Percentiles rank a stretch among this genome's conserved stretches.
Evolutionary conservation across 2,888 invertebrate species (phyloP).

Genomic region (Lasioglossum figueresi): DNA sequence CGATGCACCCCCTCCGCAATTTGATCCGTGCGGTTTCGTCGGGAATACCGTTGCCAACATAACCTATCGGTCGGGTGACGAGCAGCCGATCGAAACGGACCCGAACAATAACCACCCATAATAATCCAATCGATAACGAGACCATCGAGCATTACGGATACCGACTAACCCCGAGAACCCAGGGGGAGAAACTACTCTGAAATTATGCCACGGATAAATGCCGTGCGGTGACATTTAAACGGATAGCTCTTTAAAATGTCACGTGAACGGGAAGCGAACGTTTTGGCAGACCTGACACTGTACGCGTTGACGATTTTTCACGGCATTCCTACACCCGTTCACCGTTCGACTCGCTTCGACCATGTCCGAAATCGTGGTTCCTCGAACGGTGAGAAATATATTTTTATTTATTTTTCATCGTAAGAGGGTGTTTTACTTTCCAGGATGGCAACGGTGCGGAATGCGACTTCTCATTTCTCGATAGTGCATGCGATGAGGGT

Average conservation of each 20-base stretch:
- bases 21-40: background rate
- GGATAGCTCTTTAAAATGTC: slow-evolving; percentile 24
- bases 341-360: background rate
- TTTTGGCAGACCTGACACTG: background rate
- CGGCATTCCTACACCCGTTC: background rate
- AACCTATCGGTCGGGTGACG: background rate
- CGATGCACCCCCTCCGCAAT: background rate
- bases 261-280: slow-evolving; percentile 17
- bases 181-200: slow-evolving; percentile 24
- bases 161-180: slow-evolving; percentile 23
- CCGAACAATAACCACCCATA: slow-evolving; percentile 49
- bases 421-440: no score
- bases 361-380: background rate
- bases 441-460: no score
- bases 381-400: background rate
- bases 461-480: no score
- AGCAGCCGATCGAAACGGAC: slow-evolving; percentile 25
- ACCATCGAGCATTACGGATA: slow-evolving; percentile 39
- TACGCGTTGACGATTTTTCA: background rate
- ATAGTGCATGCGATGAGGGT: no score
- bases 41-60: background rate
- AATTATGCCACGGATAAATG: slow-evolving; percentile 60
- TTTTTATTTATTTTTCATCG: no score
- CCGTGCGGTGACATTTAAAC: slow-evolving; percentile 50
- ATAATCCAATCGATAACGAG: slow-evolving; percentile 60